phyloP scores from a whole-genome alignment of 2,888 invertebrate genomes.

The Andrena dorsata region DNA sequence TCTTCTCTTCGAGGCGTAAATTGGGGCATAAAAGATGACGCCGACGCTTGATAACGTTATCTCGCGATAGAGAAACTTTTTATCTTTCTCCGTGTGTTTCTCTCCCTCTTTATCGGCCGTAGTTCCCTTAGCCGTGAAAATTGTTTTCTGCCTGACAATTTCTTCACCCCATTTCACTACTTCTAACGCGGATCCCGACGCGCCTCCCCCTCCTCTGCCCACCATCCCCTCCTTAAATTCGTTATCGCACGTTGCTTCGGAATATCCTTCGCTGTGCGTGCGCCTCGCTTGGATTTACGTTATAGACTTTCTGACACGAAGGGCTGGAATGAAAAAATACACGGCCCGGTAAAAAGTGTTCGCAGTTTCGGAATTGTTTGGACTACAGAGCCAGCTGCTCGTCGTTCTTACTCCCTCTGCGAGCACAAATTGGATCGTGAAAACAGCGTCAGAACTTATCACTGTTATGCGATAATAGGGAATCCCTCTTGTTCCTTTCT shows the following conservation, averaged over 20 bases:
- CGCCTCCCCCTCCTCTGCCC: background rate
- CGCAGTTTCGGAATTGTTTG: conserved; percentile 13
- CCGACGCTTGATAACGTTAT: conserved; percentile 74
- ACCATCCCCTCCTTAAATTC: background rate
- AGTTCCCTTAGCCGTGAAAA: conserved; percentile 47
- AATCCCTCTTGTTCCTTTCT: conserved; percentile 35
- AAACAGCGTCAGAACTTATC: conserved; percentile 43
- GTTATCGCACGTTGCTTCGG: background rate
- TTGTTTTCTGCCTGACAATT: conserved; percentile 60
- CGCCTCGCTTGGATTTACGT: background rate
- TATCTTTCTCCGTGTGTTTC: conserved; percentile 59
- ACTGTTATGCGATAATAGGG: conserved; percentile 52
- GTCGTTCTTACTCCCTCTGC: background rate
- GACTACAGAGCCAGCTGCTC: conserved; percentile 8
- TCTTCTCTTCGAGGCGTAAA: conserved; percentile 69
- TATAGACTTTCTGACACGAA: background rate
- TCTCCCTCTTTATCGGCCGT: conserved; percentile 49
- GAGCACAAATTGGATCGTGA: conserved; percentile 60
- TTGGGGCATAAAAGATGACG: conserved; percentile 76
- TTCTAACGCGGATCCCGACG: conserved; percentile 15
- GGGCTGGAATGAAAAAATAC: background rate
- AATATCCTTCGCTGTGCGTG: background rate
- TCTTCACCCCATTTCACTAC: conserved; percentile 14
- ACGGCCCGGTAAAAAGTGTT: background rate
- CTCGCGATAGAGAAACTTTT: conserved; percentile 75